These are phyloP conservation scores for Chymomyza caudatula DNA, from an alignment of 2,888 invertebrate genomes.

Conservation along the genomic window DNA sequence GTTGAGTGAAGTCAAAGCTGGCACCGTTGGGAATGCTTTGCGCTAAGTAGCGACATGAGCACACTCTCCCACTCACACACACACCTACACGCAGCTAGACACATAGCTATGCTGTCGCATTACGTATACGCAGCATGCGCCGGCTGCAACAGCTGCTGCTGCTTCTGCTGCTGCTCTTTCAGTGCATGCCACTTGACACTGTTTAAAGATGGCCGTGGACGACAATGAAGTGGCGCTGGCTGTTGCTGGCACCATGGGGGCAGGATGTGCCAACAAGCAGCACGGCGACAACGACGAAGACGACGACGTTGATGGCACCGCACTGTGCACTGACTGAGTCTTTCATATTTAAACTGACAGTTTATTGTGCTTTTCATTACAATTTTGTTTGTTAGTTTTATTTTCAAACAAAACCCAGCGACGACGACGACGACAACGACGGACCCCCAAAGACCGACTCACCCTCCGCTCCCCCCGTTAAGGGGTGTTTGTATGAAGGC, in stretches of 20 bases:
- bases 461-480: neutral
- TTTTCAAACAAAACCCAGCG: slow-evolving; percentile 54
- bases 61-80: slow-evolving; percentile 3
- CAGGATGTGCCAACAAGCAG: neutral
- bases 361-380: slow-evolving; percentile 71
- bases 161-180: slow-evolving; percentile 45
- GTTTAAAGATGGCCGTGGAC: slow-evolving; percentile 43
- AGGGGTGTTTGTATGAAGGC: neutral
- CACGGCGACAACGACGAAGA: neutral
- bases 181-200: slow-evolving; percentile 32
- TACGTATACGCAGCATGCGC: slow-evolving; percentile 45
- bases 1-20: slow-evolving; percentile 1
- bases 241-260: slow-evolving; percentile 9
- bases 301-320: neutral
- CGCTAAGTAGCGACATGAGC: slow-evolving; percentile 51
- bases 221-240: slow-evolving; percentile 38
- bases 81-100: neutral
- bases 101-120: slow-evolving; percentile 19
- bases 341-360: slow-evolving; percentile 72
- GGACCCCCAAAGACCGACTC: neutral
- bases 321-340: slow-evolving; percentile 24
- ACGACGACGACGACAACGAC: neutral
- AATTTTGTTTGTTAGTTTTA: slow-evolving; percentile 60
- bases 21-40: slow-evolving; percentile 30
- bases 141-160: slow-evolving; percentile 29